Evolutionary conservation across 2,888 invertebrate genomes (phyloP).

Genomic region (Plagodis dolabraria): DNA sequence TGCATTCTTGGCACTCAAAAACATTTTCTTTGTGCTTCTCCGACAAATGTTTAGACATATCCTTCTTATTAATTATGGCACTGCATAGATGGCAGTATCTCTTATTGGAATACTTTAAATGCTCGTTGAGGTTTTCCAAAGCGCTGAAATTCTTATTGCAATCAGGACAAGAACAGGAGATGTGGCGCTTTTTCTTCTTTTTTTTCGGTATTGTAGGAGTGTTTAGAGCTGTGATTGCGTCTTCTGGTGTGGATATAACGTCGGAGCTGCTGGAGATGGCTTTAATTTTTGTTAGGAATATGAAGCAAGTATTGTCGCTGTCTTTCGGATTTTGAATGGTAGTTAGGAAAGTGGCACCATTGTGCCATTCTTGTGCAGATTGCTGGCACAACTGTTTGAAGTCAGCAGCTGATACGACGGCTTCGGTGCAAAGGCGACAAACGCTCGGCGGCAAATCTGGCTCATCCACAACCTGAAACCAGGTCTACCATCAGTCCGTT

Average conservation of each 20-base stretch:
- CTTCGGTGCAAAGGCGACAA: constrained; percentile 62
- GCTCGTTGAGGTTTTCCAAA: constrained; percentile 50
- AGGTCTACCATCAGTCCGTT: constrained; percentile 69
- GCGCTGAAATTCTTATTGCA: constrained; percentile 31
- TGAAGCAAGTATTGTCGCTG: constrained; percentile 53
- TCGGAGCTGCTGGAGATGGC: constrained; percentile 33
- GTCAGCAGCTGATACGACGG: constrained; percentile 51
- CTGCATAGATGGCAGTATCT: constrained; percentile 60
- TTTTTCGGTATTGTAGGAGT: neutral
- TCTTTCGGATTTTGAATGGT: constrained; percentile 39
- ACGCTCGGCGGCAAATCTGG: constrained; percentile 58
- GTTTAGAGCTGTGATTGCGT: constrained; percentile 39
- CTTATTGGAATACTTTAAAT: constrained; percentile 56
- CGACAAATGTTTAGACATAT: constrained; percentile 54
- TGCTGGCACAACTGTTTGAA: constrained; percentile 58
- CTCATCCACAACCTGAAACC: constrained; percentile 74
- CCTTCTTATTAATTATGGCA: constrained; percentile 47
- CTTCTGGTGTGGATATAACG: constrained; percentile 22
- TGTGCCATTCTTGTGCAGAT: constrained; percentile 59
- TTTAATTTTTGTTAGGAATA: constrained; percentile 50
- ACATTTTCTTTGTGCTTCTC: constrained; percentile 45
- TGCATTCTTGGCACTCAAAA: constrained; percentile 52
- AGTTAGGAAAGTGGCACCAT: constrained; percentile 45
- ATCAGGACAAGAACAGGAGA: constrained; percentile 19
- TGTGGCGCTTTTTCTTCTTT: neutral